Percentiles rank a stretch among this genome's conserved stretches.
phyloP scores from a whole-genome alignment of 1,140 invertebrate species.

The Oryctes rhinoceros region DNA sequence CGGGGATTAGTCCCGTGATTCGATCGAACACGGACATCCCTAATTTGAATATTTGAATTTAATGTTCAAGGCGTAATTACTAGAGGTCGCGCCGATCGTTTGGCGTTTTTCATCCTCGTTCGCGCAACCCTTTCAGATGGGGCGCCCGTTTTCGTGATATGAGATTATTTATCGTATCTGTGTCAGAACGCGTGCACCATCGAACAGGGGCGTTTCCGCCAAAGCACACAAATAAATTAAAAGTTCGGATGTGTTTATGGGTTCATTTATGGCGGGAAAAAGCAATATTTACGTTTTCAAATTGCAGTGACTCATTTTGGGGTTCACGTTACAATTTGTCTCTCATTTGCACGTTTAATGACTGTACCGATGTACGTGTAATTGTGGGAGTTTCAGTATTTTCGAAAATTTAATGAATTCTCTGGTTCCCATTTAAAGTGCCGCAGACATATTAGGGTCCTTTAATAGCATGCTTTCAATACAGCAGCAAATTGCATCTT shows the following conservation, averaged over 20 bases:
- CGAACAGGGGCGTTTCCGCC: neutral
- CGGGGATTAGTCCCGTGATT: conserved; percentile 7
- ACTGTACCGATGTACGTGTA: neutral
- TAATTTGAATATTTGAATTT: conserved; percentile 37
- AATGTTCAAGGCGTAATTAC: conserved; percentile 12
- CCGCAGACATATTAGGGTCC: no score
- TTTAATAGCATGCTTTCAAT: no score
- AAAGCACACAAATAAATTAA: conserved; percentile 2
- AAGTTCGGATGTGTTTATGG: conserved; percentile 14
- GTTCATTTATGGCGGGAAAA: neutral
- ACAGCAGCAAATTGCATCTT: no score
- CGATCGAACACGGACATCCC: neutral
- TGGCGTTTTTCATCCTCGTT: neutral
- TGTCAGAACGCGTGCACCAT: conserved; percentile 12
- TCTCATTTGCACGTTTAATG: neutral
- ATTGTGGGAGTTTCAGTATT: neutral
- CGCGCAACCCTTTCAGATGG: neutral
- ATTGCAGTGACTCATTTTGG: conserved; percentile 14
- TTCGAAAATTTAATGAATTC: neutral
- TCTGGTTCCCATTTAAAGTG: neutral
- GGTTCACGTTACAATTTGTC: conserved; percentile 2
- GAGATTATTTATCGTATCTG: conserved; percentile 19
- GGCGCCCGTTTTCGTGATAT: neutral
- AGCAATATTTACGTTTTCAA: conserved; percentile 19
- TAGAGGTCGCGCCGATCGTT: conserved; percentile 1